A percentile compares a stretch with the other conserved stretches of the same genome.
phyloP scores from a whole-genome alignment of 2,888 invertebrate genomes.

The Caenorhabditis zanzibari region DNA sequence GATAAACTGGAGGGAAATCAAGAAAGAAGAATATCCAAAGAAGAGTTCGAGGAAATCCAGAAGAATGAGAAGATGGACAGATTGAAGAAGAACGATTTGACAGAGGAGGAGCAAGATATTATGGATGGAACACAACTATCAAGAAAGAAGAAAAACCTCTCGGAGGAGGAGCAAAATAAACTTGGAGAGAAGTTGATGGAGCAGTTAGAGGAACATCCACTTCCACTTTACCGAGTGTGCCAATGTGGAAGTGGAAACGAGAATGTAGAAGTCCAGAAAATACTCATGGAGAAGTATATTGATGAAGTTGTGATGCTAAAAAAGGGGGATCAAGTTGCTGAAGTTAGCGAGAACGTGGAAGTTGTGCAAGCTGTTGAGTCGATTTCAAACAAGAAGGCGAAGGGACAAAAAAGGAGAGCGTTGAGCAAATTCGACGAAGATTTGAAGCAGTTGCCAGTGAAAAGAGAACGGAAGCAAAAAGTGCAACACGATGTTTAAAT shows the following conservation, averaged over 20 bases:
- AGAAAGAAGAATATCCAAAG: not conserved
- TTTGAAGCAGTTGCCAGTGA: too few relatives aligned
- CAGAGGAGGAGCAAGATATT: not conserved
- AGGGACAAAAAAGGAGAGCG: too few relatives aligned
- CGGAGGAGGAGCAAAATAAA: not conserved
- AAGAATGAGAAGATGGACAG: not conserved
- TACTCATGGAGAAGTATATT: too few relatives aligned
- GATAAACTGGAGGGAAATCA: not conserved
- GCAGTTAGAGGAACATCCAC: not conserved
- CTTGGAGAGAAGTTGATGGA: not conserved
- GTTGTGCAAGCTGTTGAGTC: too few relatives aligned
- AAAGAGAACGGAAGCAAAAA: too few relatives aligned
- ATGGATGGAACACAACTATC: not conserved
- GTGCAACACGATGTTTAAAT: too few relatives aligned
- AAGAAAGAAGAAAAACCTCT: not conserved
- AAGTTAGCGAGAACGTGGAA: too few relatives aligned
- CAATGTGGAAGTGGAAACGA: not conserved
- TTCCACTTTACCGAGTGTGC: not conserved
- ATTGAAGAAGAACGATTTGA: not conserved
- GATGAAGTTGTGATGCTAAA: too few relatives aligned
- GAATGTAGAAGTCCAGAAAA: too few relatives aligned
- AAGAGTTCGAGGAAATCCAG: not conserved
- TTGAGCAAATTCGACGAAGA: too few relatives aligned
- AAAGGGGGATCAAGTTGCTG: too few relatives aligned
- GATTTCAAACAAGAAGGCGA: too few relatives aligned